Evolutionary conservation across 2,888 invertebrate species (phyloP).

Genomic region (Acrocyrtus sp.): DNA sequence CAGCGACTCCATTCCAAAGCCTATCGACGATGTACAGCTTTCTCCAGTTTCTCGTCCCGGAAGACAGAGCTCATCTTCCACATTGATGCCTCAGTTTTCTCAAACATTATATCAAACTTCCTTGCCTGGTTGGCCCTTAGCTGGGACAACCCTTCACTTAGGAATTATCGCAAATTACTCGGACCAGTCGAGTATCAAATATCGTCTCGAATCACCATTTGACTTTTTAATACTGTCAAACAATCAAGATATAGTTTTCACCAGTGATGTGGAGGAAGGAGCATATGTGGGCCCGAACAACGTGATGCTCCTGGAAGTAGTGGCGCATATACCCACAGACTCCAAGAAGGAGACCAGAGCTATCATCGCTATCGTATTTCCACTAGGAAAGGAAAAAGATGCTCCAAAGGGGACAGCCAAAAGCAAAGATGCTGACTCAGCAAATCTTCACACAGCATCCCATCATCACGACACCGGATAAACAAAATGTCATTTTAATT

Average conservation of each 20-base stretch:
- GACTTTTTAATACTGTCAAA: constrained; percentile 9
- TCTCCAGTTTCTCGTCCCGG: no score
- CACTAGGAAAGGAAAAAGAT: no score
- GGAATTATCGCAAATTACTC: constrained; percentile 7
- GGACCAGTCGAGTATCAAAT: not conserved
- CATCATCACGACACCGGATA: no score
- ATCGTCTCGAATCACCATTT: not conserved
- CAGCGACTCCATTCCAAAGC: no score
- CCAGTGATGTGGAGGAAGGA: constrained; percentile 12
- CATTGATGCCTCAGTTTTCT: constrained; percentile 7
- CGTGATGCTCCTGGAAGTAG: constrained; percentile 17
- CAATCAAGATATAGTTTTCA: constrained; percentile 23
- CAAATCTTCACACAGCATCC: no score
- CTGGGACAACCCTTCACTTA: constrained; percentile 11
- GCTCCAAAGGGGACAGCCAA: no score
- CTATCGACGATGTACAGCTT: no score
- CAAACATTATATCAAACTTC: constrained; percentile 18
- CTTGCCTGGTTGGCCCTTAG: constrained; percentile 2
- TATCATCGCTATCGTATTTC: no score
- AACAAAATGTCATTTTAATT: no score
- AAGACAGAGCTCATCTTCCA: no score
- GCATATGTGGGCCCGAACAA: constrained; percentile 25
- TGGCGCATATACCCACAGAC: not conserved
- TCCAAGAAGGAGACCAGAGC: not conserved
- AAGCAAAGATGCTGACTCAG: no score